Conservation (phyloP, 2,888 invertebrate genomes). For the Microctonus aethiopoides region DNA sequence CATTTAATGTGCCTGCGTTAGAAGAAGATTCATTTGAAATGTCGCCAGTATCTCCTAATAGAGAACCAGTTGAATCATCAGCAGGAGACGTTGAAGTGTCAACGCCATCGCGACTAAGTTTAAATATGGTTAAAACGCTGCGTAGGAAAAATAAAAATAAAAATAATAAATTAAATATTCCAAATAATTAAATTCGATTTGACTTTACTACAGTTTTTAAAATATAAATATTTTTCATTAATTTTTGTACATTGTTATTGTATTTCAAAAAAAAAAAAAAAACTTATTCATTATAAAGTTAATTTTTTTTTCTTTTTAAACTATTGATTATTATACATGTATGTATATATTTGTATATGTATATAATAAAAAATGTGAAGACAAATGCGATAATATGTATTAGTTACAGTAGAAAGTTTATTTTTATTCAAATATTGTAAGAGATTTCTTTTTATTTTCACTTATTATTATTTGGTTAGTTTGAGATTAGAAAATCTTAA, state of each 20-base stretch:
- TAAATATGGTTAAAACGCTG: neutral
- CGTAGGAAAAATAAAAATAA: neutral
- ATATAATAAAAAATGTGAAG: neutral
- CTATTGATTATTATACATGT: too few species aligned
- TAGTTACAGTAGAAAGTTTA: neutral
- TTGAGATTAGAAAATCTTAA: neutral
- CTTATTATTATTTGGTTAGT: neutral
- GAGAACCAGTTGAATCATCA: neutral
- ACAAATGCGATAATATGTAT: neutral
- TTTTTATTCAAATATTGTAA: neutral
- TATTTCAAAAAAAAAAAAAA: slow-evolving; percentile 13
- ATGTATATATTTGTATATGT: slow-evolving; percentile 26
- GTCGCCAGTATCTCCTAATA: neutral
- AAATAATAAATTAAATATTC: neutral
- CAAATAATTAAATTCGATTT: neutral
- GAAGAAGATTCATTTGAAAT: neutral
- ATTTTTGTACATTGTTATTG: slow-evolving; percentile 26
- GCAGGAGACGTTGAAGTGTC: neutral
- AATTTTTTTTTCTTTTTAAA: neutral
- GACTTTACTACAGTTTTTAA: slow-evolving; percentile 4
- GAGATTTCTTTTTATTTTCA: neutral
- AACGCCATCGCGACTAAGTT: neutral
- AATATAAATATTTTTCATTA: slow-evolving; percentile 24
- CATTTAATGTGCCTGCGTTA: neutral
- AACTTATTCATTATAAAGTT: slow-evolving; percentile 3